Evolutionary conservation across 2,888 invertebrate genomes (phyloP).

Genomic region (Melanotus villosus): DNA sequence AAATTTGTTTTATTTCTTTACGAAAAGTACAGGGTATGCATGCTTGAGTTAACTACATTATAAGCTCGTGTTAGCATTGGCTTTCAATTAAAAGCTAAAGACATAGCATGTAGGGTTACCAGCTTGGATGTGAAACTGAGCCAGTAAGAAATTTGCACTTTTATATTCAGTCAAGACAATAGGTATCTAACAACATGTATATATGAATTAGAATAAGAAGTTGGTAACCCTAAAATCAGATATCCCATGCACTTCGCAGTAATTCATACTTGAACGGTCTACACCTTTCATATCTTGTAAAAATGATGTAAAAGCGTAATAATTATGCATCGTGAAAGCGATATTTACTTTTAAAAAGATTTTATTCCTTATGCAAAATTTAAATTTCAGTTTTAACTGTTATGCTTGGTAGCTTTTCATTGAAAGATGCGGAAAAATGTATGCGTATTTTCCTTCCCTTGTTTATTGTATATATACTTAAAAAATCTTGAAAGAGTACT

Average conservation of each 20-base stretch:
- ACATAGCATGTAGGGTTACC: not conserved
- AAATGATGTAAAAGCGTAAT: constrained; percentile 36
- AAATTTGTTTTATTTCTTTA: constrained; percentile 22
- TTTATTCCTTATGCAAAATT: constrained; percentile 5
- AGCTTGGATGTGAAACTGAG: not conserved
- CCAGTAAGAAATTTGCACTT: constrained; percentile 7
- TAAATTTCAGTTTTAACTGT: constrained; percentile 5
- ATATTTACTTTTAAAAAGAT: constrained; percentile 26
- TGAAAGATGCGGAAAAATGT: constrained; percentile 23
- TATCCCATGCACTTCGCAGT: constrained; percentile 25
- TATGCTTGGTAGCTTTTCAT: constrained; percentile 27
- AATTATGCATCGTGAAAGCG: constrained; percentile 30
- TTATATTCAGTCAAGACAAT: constrained; percentile 5
- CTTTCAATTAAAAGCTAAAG: constrained; percentile 18
- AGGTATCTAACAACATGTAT: not conserved
- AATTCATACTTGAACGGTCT: constrained; percentile 37
- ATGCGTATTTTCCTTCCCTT: constrained; percentile 6
- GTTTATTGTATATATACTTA: constrained; percentile 4
- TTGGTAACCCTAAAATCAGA: constrained; percentile 13
- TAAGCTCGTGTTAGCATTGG: constrained; percentile 4
- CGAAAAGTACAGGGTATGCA: constrained; percentile 40
- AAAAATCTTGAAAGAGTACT: not conserved
- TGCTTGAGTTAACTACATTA: constrained; percentile 30
- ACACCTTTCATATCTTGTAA: constrained; percentile 43
- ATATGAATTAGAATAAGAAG: constrained; percentile 6